Base-by-base conservation (phyloP, 2,797 vertebrate genomes). In the Phyllotis vaccarum region DNA sequence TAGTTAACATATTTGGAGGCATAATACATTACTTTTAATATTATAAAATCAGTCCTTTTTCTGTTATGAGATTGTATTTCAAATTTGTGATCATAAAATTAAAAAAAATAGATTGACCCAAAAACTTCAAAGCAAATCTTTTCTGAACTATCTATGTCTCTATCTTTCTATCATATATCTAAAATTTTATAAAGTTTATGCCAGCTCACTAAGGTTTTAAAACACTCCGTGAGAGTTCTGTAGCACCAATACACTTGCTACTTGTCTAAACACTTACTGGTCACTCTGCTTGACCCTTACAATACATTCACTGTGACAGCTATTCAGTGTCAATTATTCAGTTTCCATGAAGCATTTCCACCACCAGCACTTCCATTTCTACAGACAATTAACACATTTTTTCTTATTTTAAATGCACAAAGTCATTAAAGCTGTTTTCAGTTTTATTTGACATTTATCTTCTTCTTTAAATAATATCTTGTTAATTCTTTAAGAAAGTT, bases 31-130 rank as follows among this genome's bases (percentile, higher is more conserved):
- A 64, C 9, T 91, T 93, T 90, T 52, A 37, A 87, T 54, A 66
- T 80, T 78, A 81, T 86, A 74, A 52, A 95, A 93, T 19, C 81
- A 21, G 6, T 80, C 21, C 72, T 13, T 93, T 95, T 96, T 70
- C 19, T 83, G 52, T 70, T 93, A 87, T 60, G 24, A 4, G 40
- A 79, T 19, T 70, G 91, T 12, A 75, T 83, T 79, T 81, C 56
- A 21, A 37, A 94, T 83, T 31, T 89, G 89, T 81, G 11, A n/a
- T 95, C 1, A 76, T 43, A 16, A 22, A 82, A 80, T 64, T 76
- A 5, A 60, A 89, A 87, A 93, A 66, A 56, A 37, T 60, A 13
- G 7, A 3, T 64, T 85, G 56, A 80, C 4, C 58, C 80, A 94
- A 93, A 81, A 34, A 74, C 49, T 21, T 76, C 40, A 76, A 83